Evolutionary conservation across 2,797 vertebrate genomes (phyloP), one percentile per base, ranked within the genome.

Genomic region (Acanthopagrus latus): DNA sequence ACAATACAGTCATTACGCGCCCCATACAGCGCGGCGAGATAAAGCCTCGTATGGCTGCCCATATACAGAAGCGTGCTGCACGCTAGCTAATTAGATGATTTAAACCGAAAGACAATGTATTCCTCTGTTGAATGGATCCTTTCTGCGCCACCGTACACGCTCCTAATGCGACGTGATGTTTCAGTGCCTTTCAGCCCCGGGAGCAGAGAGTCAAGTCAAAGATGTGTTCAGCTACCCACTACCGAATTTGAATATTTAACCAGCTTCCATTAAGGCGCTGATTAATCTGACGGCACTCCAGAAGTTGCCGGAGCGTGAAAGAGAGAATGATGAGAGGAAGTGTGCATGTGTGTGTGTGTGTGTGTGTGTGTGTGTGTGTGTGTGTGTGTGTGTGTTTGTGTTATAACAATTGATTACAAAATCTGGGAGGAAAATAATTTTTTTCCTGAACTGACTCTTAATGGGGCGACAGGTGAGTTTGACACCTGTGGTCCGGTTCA

Each of bases 201-300:
- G 27, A n/a, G 62, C 25, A 78, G 18, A 56, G 21, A 46, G 51
- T 74, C 63, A 64, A 54, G 60, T 80, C 74, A 33, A 63, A 84
- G 78, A 87, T 78, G 87, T 79, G 73, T 86, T 72, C 38, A 85
- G 76, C 79, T 86, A 84, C 81, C 83, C 77, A 18, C 81, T 82
- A 73, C 76, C 86, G 69, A 86, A 92, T 91, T 81, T 90, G 76
- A 93, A 94, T 91, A 91, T 92, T 89, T 87, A 89, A 88, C 71
- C 64, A 88, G 86, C 82, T 87, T 90, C 87, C 78, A 92, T 92
- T 93, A 92, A 92, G 92, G 81, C 71, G 48, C 81, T 90, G 88
- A 93, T 94, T 94, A 85, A 93, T 92, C 91, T 89, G 86, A 92
- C 83, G 64, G 80, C 74, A 80, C 89, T 90, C 76, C 85, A 90